Base-by-base conservation (phyloP, 53 echinoderm and acorn worm species). In the Holothuria scabra region DNA sequence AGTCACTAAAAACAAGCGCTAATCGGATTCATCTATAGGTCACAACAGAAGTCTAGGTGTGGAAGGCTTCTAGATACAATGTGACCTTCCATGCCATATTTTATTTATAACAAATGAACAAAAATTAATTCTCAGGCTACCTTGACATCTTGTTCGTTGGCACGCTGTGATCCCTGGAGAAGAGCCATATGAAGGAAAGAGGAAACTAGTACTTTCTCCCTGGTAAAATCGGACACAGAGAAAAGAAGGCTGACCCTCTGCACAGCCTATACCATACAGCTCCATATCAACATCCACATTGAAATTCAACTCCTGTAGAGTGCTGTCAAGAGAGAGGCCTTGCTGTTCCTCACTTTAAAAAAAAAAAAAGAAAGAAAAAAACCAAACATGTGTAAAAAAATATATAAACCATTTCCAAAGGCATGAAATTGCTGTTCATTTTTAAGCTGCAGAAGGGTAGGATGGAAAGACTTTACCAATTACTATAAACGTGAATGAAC, bases 161-260 rank as follows among this genome's bases (percentile, higher is more conserved):
- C 61, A 60, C 8, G 22, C 61, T 23, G 61, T 60, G 22, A 60
- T 26, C 26, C 26, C 22, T 2, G 22, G 61, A 22, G 22, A 6
- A 8, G 22, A 4, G 8, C 61, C 22, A 23, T 22, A 23, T 14
- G 61, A 60, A 26, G 61, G 26, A 30, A 76, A 76, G 8, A 28
- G 28, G 38, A 55, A 76, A 10, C 16, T 11, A 10, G 55, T 76
- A 20, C 26, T 76, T 24, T 29, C 16, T 52, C 76, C 76, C 20
- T 76, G 76, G 28, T 76, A 76, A 29, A 76, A 52, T 25, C 56
- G 76, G 19, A 76, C 76, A 52, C 76, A 76, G 23, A 76, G 76
- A 30, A 25, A 52, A 11, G 56, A 16, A 5, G 78, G 78, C 59
- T 78, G 78, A 55, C 20, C 78, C 2, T 56, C 28, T 28, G 28